Percentiles rank a stretch among this genome's conserved stretches.
phyloP scores from a whole-genome alignment of 2,797 vertebrate genomes.

The Urophycis tenuis region DNA sequence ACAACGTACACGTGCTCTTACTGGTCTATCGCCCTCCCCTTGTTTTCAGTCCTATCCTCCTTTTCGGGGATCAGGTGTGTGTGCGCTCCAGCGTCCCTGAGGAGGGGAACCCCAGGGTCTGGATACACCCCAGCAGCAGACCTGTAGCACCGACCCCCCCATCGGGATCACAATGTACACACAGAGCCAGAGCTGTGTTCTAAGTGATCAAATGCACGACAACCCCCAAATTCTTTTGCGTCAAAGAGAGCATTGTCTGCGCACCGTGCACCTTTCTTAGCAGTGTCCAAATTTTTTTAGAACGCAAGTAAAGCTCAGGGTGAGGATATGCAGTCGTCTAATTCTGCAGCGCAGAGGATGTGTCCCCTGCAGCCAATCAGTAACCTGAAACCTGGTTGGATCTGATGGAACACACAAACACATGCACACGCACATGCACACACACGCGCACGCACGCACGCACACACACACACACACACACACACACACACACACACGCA shows the following conservation, averaged over 20 bases:
- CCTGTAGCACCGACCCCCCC: background rate
- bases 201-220: background rate
- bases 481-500: conserved; percentile 1
- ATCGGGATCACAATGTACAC: background rate
- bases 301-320: conserved; percentile 4
- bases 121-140: conserved; percentile 9
- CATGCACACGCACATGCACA: conserved; percentile 2
- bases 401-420: conserved; percentile 18
- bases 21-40: background rate
- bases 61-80: conserved; percentile 43
- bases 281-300: background rate
- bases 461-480: conserved; percentile 14
- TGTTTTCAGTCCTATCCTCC: conserved; percentile 12
- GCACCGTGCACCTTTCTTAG: background rate
- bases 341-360: conserved; percentile 19
- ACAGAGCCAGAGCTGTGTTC: background rate
- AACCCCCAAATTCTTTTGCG: background rate
- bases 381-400: conserved; percentile 43
- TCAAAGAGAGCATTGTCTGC: background rate
- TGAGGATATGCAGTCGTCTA: conserved; percentile 22
- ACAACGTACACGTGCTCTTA: background rate
- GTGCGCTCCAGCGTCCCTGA: conserved; percentile 18
- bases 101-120: conserved; percentile 20
- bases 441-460: conserved; percentile 6
- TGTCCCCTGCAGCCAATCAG: conserved; percentile 25